phyloP scores from a whole-genome alignment of 2,888 invertebrate genomes.

The Cryptus viduatorius region DNA sequence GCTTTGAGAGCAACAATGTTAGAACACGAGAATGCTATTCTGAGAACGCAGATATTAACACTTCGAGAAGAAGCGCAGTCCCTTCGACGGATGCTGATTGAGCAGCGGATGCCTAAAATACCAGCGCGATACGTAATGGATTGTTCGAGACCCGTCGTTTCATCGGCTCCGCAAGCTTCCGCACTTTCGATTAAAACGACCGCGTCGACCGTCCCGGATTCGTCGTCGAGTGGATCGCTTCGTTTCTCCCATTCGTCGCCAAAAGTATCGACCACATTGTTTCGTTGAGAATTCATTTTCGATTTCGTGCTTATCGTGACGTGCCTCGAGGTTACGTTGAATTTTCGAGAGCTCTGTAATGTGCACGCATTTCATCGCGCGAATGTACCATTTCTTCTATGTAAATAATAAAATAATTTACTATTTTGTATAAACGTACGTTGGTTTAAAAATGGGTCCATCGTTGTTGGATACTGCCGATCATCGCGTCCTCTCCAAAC shows the following conservation, averaged over 20 bases:
- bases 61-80: slow-evolving; percentile 92
- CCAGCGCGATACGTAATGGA: slow-evolving; percentile 58
- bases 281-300: slow-evolving; percentile 34
- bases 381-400: slow-evolving; percentile 47
- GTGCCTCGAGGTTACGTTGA: background rate
- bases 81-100: slow-evolving; percentile 89
- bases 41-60: slow-evolving; percentile 93
- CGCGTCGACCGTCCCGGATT: slow-evolving; percentile 46
- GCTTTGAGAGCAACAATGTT: slow-evolving; percentile 93
- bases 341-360: slow-evolving; percentile 22
- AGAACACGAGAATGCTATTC: slow-evolving; percentile 95
- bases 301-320: slow-evolving; percentile 13
- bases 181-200: slow-evolving; percentile 31
- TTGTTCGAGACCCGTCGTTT: slow-evolving; percentile 39
- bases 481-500: too few species aligned
- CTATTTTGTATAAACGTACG: slow-evolving; percentile 44
- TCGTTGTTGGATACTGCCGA: too few species aligned
- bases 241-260: slow-evolving; percentile 52
- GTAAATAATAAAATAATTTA: slow-evolving; percentile 46
- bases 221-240: slow-evolving; percentile 45
- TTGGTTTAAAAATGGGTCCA: too few species aligned
- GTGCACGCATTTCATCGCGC: slow-evolving; percentile 35
- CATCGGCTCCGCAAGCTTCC: slow-evolving; percentile 27
- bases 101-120: slow-evolving; percentile 75
- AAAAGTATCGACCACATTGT: slow-evolving; percentile 50